Evolutionary conservation across 2,888 invertebrate species (phyloP).

Genomic region (Neoscelio sp.): DNA sequence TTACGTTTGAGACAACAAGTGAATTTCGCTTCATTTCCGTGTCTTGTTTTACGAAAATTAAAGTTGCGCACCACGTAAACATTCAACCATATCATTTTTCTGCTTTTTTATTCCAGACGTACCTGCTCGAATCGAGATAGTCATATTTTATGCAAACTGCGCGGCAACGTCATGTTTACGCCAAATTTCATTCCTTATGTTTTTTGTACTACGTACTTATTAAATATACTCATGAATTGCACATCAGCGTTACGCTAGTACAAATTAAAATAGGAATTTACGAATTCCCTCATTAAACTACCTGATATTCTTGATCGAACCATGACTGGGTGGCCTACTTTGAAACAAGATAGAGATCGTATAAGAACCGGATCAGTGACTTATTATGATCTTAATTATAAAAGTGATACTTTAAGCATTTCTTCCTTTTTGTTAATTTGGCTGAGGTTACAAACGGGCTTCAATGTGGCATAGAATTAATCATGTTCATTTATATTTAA

Average conservation of each 20-base stretch:
- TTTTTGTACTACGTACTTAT: conserved; percentile 37
- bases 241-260: conserved; percentile 23
- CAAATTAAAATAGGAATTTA: no score
- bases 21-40: conserved; percentile 54
- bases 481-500: no score
- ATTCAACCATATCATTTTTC: conserved; percentile 52
- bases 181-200: conserved; percentile 42
- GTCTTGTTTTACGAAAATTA: conserved; percentile 57
- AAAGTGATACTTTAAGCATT: no score
- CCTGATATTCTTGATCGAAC: no score
- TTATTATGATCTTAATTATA: no score
- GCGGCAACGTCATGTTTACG: conserved; percentile 51
- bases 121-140: conserved; percentile 37
- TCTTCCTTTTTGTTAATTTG: no score
- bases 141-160: conserved; percentile 56
- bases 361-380: no score
- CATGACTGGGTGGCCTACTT: no score
- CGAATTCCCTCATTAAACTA: no score
- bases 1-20: conserved; percentile 52
- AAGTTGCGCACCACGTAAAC: conserved; percentile 51
- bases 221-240: conserved; percentile 49
- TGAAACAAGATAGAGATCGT: no score
- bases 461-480: no score
- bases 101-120: conserved; percentile 26
- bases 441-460: no score